phyloP scores from a whole-genome alignment of 2,888 invertebrate genomes.

The Amphipyra tragopoginis region DNA sequence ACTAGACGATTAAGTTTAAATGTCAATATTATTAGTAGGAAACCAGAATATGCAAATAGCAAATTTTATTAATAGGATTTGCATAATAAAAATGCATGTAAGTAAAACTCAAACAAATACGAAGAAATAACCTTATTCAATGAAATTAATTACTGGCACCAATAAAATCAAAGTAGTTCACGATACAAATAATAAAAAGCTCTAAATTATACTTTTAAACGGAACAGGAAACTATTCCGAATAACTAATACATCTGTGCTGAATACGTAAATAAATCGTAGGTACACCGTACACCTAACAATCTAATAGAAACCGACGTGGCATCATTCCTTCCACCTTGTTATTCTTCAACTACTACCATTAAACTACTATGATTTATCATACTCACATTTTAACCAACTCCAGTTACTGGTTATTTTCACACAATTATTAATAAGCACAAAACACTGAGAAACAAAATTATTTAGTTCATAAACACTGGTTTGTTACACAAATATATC shows the following conservation, averaged over 20 bases:
- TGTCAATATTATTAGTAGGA: background rate
- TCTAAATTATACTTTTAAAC: conserved; percentile 11
- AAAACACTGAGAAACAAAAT: conserved; percentile 58
- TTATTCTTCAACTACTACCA: conserved; percentile 12
- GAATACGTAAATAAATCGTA: conserved; percentile 49
- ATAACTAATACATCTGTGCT: conserved; percentile 36
- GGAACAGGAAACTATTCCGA: conserved; percentile 30
- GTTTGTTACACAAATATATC: conserved; percentile 74
- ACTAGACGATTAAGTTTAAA: conserved; percentile 13
- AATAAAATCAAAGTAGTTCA: background rate
- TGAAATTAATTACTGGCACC: background rate
- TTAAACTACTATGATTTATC: conserved; percentile 31
- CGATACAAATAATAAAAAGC: background rate
- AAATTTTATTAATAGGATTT: background rate
- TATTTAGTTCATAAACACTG: conserved; percentile 63
- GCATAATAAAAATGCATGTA: background rate
- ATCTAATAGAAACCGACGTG: conserved; percentile 20
- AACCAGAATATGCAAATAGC: background rate
- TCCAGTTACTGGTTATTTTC: conserved; percentile 58
- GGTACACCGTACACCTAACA: conserved; percentile 3
- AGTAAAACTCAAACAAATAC: background rate
- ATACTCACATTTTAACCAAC: conserved; percentile 65
- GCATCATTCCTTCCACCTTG: conserved; percentile 9
- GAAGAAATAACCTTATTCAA: background rate
- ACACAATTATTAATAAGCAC: conserved; percentile 61